Evolutionary conservation across 1,140 invertebrate species (phyloP).

Genomic region (Dryas iulia): DNA sequence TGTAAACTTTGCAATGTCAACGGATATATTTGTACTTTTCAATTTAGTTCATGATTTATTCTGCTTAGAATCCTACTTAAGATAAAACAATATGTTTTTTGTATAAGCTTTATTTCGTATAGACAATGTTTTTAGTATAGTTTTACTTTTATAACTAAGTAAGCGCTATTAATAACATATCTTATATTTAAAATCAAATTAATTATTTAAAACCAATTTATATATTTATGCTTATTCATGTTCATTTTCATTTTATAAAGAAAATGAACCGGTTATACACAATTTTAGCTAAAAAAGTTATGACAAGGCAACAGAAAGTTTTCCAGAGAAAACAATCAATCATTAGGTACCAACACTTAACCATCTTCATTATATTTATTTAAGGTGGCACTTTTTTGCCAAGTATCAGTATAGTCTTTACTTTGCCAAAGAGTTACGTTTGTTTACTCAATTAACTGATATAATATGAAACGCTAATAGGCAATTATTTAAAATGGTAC

Average conservation of each 20-base stretch:
- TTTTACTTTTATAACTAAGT: not conserved
- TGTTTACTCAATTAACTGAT: too few relatives aligned
- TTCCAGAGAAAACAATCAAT: not conserved
- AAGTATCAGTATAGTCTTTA: not conserved
- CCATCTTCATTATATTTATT: not conserved
- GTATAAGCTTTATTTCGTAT: not conserved
- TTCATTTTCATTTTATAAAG: too few relatives aligned
- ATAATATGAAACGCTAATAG: too few relatives aligned
- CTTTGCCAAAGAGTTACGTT: not conserved
- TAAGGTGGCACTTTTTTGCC: not conserved
- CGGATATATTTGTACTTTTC: not conserved
- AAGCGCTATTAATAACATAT: not conserved
- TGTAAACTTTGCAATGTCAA: constrained; percentile 7
- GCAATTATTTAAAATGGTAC: too few relatives aligned
- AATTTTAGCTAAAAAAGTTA: too few relatives aligned
- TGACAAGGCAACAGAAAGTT: too few relatives aligned
- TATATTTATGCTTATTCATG: not conserved
- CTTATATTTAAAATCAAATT: not conserved
- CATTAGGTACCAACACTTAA: not conserved
- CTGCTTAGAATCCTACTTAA: not conserved
- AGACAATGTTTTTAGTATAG: not conserved
- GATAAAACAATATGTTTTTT: not conserved
- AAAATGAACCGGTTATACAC: too few relatives aligned
- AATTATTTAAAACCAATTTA: not conserved
- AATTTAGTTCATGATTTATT: not conserved